Conservation (phyloP, 2,113 vertebrate genomes). For the Rhombomys opimus region DNA sequence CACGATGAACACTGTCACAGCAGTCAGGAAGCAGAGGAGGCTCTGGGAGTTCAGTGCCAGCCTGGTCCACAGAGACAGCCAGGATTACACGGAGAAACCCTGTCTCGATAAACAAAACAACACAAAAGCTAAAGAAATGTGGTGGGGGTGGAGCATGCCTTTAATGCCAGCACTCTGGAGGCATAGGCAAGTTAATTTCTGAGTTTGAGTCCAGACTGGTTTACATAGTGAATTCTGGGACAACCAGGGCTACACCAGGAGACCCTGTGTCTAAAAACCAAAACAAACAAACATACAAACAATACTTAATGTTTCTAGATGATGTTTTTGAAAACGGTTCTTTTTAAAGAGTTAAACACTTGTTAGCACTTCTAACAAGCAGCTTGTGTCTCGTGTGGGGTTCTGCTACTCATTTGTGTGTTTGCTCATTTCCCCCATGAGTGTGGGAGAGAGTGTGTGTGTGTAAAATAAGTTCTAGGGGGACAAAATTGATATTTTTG, state of each 20-base stretch:
- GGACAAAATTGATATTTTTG: background rate
- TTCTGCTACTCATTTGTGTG: background rate
- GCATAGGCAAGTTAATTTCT: no score
- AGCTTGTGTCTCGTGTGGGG: background rate
- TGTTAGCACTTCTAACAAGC: background rate
- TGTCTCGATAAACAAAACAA: no score
- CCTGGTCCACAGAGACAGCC: background rate
- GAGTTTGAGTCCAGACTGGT: no score
- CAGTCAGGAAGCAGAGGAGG: background rate
- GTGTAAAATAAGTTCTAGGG: no score
- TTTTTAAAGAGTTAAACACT: background rate
- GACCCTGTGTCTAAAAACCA: background rate
- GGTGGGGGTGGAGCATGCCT: no score
- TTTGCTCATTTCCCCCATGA: no score
- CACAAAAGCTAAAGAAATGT: no score
- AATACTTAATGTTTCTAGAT: background rate
- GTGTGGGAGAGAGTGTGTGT: no score
- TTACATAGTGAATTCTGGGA: no score
- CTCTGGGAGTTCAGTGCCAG: background rate
- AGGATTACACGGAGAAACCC: background rate
- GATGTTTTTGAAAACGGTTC: background rate
- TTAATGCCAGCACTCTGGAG: no score
- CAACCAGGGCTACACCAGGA: no score
- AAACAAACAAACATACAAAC: background rate
- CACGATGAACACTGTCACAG: background rate